phyloP scores from a whole-genome alignment of 2,888 invertebrate genomes.

The Melieria crassipennis region DNA sequence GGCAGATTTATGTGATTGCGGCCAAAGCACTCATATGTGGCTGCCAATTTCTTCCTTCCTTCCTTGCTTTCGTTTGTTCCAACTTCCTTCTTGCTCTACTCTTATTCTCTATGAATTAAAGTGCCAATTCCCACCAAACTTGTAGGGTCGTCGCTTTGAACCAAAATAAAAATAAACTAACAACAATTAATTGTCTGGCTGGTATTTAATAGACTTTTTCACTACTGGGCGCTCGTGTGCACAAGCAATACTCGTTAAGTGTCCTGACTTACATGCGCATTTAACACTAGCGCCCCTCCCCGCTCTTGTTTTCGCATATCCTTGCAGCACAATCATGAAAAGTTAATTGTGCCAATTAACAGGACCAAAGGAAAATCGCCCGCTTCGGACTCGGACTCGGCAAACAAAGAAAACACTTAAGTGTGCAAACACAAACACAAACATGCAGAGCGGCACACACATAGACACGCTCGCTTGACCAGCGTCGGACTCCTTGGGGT shows the following conservation, averaged over 20 bases:
- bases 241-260: conserved; percentile 8
- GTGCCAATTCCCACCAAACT: no score
- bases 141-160: no score
- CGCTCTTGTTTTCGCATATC: background rate
- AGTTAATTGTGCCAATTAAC: conserved; percentile 35
- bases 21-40: no score
- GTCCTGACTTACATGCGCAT: conserved; percentile 1
- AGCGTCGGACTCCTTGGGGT: conserved; percentile 27
- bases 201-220: no score
- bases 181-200: no score
- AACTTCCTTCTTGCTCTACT: no score
- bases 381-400: background rate
- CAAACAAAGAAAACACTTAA: conserved; percentile 3
- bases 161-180: no score
- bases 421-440: conserved; percentile 6
- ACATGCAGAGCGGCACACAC: conserved; percentile 11
- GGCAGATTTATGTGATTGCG: no score
- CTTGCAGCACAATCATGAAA: conserved; percentile 14
- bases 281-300: background rate
- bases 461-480: conserved; percentile 14
- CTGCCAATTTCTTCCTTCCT: no score
- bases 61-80: no score
- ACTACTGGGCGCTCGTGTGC: background rate
- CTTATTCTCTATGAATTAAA: no score
- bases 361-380: conserved; percentile 7